Base-by-base conservation (phyloP, 2,797 vertebrate genomes). In the Scleropages formosus region DNA sequence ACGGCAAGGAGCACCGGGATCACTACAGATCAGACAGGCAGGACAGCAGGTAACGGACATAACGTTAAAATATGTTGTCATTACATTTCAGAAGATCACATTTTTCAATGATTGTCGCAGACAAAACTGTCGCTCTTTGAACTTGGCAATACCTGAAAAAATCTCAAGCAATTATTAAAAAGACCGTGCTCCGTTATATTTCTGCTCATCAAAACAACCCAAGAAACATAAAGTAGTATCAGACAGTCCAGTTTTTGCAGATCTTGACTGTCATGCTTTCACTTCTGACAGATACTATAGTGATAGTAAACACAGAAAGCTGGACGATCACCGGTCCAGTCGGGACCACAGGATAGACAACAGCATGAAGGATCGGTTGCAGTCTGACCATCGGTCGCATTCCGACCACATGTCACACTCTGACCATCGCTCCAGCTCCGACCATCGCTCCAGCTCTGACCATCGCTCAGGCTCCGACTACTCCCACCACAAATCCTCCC, bases 1-100 rank as follows among this genome's bases (percentile, higher is more conserved):
- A 99, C 1, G 97, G 97, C 71, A 98, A 98, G 92, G 97, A 98
- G 77, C 96, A 98, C 85, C 77, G 96, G 87, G 86, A 92, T 83
- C 86, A 86, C 85, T 89, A 91, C 83, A 81, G 90, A 79, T 85
- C 87, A 1, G 90, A 93, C 76, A 89, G 88, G 4, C 81, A 78
- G 58, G 75, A 77, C 16, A 84, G 84, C 85, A 86, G 85, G 83
- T 88, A 84, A 83, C 31, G 39, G 31, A 6, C n/a, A n/a, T n/a
- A n/a, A n/a, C n/a, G n/a, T 49, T 53, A 10, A 53, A 7, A 53
- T n/a, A n/a, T n/a, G n/a, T n/a, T n/a, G n/a, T n/a, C n/a, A n/a
- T n/a, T n/a, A n/a, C n/a, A n/a, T n/a, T n/a, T n/a, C n/a, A n/a
- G n/a, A n/a, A n/a, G n/a, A n/a, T n/a, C n/a, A n/a, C n/a, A n/a